Conservation (phyloP, 2,888 invertebrate species). For the Meloe dianella region DNA sequence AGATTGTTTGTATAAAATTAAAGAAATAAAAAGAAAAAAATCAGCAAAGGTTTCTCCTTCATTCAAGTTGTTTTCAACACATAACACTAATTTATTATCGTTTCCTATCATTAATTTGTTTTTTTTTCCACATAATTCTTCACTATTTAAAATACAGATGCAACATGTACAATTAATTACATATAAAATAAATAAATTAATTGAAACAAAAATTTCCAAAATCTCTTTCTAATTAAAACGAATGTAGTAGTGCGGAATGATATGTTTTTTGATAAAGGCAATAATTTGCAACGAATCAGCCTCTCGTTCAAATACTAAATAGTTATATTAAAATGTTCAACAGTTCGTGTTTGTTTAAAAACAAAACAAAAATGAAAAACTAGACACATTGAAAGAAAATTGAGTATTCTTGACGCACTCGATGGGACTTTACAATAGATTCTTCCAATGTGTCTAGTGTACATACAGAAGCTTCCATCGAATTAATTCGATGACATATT, state of each 20-base stretch:
- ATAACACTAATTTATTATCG: slow-evolving; percentile 7
- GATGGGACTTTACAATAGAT: no score
- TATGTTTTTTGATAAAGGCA: slow-evolving; percentile 5
- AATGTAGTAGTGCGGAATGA: neutral
- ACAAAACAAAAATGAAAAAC: neutral
- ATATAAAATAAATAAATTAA: neutral
- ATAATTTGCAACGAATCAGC: neutral
- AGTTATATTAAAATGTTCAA: no score
- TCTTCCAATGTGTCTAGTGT: no score
- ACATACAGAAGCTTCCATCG: no score
- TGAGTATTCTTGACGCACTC: no score
- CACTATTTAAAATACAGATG: neutral
- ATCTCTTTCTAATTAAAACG: neutral
- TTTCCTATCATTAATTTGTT: neutral
- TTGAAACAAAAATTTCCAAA: neutral
- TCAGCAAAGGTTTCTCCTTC: neutral
- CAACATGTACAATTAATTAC: neutral
- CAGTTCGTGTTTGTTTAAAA: no score
- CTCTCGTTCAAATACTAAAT: neutral
- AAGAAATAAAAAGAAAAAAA: slow-evolving; percentile 25
- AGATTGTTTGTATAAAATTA: slow-evolving; percentile 58
- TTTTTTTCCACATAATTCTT: neutral
- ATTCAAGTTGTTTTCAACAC: no score
- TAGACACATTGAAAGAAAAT: neutral
- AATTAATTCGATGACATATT: neutral